A percentile compares a stretch with the other conserved stretches of the same genome.
These are phyloP conservation scores for Pteropus alecto DNA, from an alignment of 2,113 vertebrate species.

Conservation along the genomic window DNA sequence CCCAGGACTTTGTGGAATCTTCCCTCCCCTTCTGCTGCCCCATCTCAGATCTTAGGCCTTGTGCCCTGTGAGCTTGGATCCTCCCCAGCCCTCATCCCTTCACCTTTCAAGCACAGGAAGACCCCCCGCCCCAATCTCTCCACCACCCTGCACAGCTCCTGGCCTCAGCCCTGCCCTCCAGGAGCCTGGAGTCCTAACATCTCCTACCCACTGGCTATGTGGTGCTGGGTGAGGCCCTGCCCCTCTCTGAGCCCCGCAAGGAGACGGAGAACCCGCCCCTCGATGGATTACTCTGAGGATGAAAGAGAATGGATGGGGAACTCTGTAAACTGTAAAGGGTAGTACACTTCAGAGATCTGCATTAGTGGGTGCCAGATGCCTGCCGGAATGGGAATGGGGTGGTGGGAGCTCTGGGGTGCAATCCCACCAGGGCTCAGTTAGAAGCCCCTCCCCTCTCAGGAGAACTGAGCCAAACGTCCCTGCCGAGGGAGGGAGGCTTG, in stretches of 20 bases:
- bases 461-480: not conserved
- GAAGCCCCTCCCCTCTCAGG: not conserved
- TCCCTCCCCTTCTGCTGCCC: not conserved
- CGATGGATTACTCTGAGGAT: not conserved
- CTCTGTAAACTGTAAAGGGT: not conserved
- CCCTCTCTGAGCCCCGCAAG: not conserved
- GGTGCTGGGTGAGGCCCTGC: not conserved
- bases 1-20: not conserved
- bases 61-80: not conserved
- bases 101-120: not conserved
- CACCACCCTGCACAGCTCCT: not conserved
- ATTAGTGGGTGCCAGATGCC: not conserved
- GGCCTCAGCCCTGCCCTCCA: not conserved
- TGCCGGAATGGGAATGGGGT: not conserved
- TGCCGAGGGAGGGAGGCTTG: not conserved
- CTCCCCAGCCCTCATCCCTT: not conserved
- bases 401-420: fast-evolving
- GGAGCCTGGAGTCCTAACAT: not conserved
- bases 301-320: not conserved
- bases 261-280: not conserved
- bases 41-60: not conserved
- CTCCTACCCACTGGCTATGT: not conserved
- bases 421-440: fast-evolving
- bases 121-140: not conserved
- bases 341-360: not conserved